phyloP scores from a whole-genome alignment of 2,113 vertebrate genomes.

The Xiphorhynchus elegans region DNA sequence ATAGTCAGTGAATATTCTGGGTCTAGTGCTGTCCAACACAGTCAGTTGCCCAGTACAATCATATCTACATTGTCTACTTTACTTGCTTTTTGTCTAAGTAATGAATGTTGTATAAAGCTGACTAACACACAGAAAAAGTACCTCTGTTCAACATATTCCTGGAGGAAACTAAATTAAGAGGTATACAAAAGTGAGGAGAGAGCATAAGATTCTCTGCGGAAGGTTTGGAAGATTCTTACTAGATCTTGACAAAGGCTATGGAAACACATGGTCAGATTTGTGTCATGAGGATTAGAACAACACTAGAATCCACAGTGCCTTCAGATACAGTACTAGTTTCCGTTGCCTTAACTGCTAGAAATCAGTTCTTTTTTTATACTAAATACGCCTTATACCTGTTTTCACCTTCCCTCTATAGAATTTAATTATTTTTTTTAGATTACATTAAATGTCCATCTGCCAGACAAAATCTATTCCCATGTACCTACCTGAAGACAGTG shows the following conservation, averaged over 20 bases:
- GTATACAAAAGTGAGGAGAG: background rate
- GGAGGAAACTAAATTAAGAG: background rate
- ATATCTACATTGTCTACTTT: background rate
- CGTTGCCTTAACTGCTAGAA: background rate
- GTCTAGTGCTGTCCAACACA: background rate
- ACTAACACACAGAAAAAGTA: background rate
- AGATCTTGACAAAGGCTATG: background rate
- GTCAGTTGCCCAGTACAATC: background rate
- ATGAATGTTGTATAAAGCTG: background rate
- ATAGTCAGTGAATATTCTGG: background rate
- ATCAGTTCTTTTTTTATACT: background rate
- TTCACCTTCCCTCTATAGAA: background rate
- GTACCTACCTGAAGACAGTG: background rate
- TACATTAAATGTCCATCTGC: background rate
- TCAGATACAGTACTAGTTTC: background rate
- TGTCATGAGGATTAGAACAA: background rate
- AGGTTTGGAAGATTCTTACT: background rate
- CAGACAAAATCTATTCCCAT: background rate
- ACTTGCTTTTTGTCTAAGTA: background rate
- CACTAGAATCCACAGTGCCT: background rate
- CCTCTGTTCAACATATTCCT: background rate
- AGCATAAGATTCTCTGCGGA: background rate
- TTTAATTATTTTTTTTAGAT: background rate
- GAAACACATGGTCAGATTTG: background rate
- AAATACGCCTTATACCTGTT: background rate